Evolutionary conservation across 2,888 invertebrate species (phyloP).

Genomic region (Chrysina gloriosa): DNA sequence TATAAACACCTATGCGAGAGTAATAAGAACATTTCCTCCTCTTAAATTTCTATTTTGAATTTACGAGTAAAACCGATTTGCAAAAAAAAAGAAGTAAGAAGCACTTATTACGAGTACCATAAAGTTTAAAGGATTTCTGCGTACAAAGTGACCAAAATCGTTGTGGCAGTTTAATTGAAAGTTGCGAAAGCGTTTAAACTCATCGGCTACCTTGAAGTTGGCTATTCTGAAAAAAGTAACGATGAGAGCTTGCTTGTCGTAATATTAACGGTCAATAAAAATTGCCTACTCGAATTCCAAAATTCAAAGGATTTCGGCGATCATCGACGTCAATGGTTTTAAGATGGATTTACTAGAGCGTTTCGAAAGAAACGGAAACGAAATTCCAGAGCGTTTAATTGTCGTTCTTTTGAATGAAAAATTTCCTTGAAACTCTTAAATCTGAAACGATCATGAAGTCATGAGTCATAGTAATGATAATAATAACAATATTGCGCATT

Average conservation of each 20-base stretch:
- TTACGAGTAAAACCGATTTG: too few species aligned
- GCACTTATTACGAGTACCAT: neutral
- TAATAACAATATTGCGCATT: slow-evolving; percentile 20
- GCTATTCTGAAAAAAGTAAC: neutral
- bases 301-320: neutral
- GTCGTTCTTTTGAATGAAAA: too few species aligned
- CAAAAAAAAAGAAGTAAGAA: too few species aligned
- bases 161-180: neutral
- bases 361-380: neutral
- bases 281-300: slow-evolving; percentile 21
- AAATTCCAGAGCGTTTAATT: neutral
- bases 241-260: slow-evolving; percentile 5
- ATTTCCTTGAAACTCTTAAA: too few species aligned
- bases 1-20: too few species aligned
- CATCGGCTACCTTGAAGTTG: neutral
- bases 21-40: too few species aligned
- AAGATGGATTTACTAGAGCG: neutral
- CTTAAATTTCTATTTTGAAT: too few species aligned
- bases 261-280: slow-evolving; percentile 28
- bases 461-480: slow-evolving; percentile 9
- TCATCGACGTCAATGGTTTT: neutral
- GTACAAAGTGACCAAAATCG: slow-evolving; percentile 1
- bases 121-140: neutral
- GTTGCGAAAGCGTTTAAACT: neutral
- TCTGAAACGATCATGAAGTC: too few species aligned